Percentiles rank a stretch among this genome's conserved stretches.
These are phyloP conservation scores for Hippocampus guttulatus DNA, from an alignment of 2,113 vertebrate species.

Conservation along the genomic window DNA sequence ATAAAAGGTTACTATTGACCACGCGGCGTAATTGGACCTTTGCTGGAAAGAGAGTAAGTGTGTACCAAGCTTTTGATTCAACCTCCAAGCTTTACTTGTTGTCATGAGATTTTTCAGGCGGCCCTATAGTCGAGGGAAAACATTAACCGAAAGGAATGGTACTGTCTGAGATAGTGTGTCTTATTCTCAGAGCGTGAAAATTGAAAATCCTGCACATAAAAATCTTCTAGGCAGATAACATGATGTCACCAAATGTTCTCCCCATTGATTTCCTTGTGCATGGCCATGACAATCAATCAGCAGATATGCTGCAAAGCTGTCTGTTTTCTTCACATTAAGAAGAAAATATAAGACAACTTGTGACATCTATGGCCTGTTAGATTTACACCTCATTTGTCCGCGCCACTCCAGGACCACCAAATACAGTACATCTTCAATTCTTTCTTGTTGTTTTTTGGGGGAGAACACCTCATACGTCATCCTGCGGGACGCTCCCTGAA, in stretches of 20 bases:
- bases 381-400: slow-evolving; percentile 48
- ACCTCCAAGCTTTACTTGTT: not conserved
- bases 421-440: slow-evolving; percentile 20
- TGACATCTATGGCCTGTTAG: slow-evolving; percentile 33
- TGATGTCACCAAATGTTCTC: slow-evolving; percentile 39
- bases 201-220: slow-evolving; percentile 13
- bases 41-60: too few relatives aligned
- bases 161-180: slow-evolving; percentile 18
- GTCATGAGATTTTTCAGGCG: not conserved
- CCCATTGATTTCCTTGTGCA: slow-evolving; percentile 18
- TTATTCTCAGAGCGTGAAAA: slow-evolving; percentile 23
- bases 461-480: slow-evolving; percentile 31
- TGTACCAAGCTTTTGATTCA: not conserved
- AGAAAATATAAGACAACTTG: slow-evolving; percentile 21
- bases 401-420: slow-evolving; percentile 12
- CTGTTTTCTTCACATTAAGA: slow-evolving; percentile 21
- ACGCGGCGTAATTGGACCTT: too few relatives aligned
- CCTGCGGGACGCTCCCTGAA: slow-evolving; percentile 9
- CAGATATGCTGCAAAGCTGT: slow-evolving; percentile 19
- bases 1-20: too few relatives aligned
- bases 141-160: not conserved
- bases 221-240: slow-evolving; percentile 11
- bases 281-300: slow-evolving; percentile 22
- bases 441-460: slow-evolving; percentile 39
- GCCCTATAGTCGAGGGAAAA: not conserved